These are phyloP conservation scores for Prorops nasuta DNA, from an alignment of 1,140 invertebrate species.

Conservation along the genomic window DNA sequence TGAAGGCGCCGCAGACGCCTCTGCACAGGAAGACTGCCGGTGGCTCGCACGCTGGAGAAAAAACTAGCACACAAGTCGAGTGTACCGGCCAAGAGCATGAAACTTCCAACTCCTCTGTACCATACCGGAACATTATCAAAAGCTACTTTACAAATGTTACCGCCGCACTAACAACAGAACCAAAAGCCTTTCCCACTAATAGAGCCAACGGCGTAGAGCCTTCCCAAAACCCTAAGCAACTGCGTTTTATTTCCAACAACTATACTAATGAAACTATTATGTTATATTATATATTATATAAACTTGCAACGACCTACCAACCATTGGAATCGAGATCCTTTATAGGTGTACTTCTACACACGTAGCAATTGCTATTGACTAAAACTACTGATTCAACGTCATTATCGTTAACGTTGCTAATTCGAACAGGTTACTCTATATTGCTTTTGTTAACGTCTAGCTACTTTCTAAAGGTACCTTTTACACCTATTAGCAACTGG, in stretches of 20 bases:
- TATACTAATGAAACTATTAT: no score
- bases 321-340: no score
- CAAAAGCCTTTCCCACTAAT: no score
- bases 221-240: no score
- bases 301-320: no score
- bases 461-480: no score
- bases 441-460: background rate
- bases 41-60: slow-evolving; percentile 3
- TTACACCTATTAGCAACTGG: no score
- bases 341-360: slow-evolving; percentile 23
- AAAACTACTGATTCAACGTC: slow-evolving; percentile 10
- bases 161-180: no score
- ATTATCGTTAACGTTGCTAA: slow-evolving; percentile 5
- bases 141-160: slow-evolving; percentile 44
- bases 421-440: slow-evolving; percentile 5
- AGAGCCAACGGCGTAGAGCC: no score
- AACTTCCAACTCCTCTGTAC: slow-evolving; percentile 28
- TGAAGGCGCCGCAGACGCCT: background rate
- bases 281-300: no score
- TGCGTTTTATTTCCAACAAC: no score
- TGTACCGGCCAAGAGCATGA: slow-evolving; percentile 13
- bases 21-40: background rate
- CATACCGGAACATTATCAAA: slow-evolving; percentile 38
- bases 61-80: no score
- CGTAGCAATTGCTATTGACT: slow-evolving; percentile 16